Percentiles rank a stretch among this genome's conserved stretches.
Conservation (phyloP, 2,888 invertebrate species). For the Prosapia bicincta region DNA sequence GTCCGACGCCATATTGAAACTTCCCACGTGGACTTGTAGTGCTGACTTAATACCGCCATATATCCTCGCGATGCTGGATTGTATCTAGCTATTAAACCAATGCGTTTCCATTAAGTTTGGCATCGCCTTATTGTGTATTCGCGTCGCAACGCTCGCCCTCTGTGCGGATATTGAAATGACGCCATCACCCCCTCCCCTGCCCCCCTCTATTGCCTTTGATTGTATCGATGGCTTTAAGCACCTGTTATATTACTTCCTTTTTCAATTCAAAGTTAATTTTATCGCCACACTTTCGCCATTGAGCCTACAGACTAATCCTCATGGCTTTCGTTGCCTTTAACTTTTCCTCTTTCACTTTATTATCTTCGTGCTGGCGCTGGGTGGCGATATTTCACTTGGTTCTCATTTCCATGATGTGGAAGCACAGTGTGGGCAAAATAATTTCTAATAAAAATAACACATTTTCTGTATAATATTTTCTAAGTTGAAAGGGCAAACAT, state of each 20-base stretch:
- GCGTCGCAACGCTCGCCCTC: constrained; percentile 14
- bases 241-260: constrained; percentile 28
- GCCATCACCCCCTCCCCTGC: background rate
- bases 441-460: too few species aligned
- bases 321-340: background rate
- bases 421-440: too few species aligned
- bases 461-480: too few species aligned
- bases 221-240: constrained; percentile 23
- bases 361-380: too few species aligned
- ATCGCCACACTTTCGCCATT: constrained; percentile 9
- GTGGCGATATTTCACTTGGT: too few species aligned
- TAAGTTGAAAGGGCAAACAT: too few species aligned
- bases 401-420: too few species aligned
- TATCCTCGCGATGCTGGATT: background rate
- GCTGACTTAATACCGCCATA: background rate
- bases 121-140: constrained; percentile 11
- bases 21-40: background rate
- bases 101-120: constrained; percentile 6
- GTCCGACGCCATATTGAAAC: too few species aligned
- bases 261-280: constrained; percentile 26
- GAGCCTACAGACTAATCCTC: constrained; percentile 9
- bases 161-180: constrained; percentile 17
- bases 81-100: constrained; percentile 1
- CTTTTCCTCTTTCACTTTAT: background rate
- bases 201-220: constrained; percentile 13